These are phyloP conservation scores for Rhadina sibilatrix DNA, from an alignment of 2,113 vertebrate species.

Conservation along the genomic window DNA sequence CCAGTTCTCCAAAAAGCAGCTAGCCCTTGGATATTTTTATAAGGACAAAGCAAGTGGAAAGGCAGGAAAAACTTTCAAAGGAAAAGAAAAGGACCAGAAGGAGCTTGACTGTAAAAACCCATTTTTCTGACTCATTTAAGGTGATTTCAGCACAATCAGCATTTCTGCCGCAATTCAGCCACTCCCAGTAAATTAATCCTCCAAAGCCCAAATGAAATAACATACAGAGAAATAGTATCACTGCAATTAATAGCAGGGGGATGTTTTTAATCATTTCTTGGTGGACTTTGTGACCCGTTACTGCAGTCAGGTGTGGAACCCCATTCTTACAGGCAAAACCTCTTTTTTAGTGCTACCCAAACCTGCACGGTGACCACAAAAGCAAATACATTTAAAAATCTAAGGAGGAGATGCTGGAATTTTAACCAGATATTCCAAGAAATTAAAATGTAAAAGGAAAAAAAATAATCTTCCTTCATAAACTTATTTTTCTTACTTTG, in stretches of 20 bases:
- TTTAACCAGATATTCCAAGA: not conserved
- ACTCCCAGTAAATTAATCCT: not conserved
- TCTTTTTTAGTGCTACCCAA: not conserved
- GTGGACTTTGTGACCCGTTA: not conserved
- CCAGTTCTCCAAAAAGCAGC: not conserved
- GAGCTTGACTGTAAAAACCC: accelerated
- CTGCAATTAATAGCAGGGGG: not conserved
- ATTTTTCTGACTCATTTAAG: not conserved
- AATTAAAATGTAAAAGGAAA: not conserved
- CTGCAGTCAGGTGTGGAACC: not conserved
- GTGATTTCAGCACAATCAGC: not conserved
- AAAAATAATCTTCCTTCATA: no score
- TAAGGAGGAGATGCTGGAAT: not conserved
- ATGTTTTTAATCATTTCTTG: not conserved
- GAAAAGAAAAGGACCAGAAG: not conserved
- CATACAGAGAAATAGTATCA: not conserved
- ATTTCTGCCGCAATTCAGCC: not conserved
- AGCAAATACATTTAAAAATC: not conserved
- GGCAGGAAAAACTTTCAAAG: not conserved
- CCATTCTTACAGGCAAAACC: no score
- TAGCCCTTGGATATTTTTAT: not conserved
- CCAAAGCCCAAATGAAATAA: not conserved
- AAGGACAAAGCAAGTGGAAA: not conserved
- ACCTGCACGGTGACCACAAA: not conserved
- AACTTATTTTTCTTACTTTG: not conserved